These are phyloP conservation scores for Sepioteuthis lessoniana DNA, from an alignment of 2,888 invertebrate genomes.

Conservation along the genomic window DNA sequence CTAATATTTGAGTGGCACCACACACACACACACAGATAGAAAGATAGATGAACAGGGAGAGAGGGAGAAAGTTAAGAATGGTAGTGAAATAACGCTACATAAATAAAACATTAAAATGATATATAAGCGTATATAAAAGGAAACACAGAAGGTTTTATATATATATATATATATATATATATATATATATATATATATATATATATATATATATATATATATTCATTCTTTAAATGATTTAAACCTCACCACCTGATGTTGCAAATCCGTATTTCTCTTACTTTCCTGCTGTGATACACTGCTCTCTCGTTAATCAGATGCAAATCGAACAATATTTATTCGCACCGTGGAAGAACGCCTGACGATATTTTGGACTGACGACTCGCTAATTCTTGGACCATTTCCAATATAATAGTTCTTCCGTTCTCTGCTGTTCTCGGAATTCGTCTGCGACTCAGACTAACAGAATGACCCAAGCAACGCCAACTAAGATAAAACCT, in stretches of 20 bases:
- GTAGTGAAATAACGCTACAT: too few relatives aligned
- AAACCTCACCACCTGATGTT: background rate
- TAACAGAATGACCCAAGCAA: background rate
- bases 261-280: background rate
- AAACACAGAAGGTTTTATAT: too few relatives aligned
- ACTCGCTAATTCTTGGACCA: background rate
- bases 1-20: too few relatives aligned
- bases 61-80: too few relatives aligned
- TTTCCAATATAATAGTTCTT: background rate
- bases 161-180: too few relatives aligned
- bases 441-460: background rate
- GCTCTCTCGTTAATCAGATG: background rate
- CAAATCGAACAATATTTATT: conserved; percentile 21
- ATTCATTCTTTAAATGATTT: background rate
- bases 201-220: background rate
- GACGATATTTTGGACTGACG: background rate
- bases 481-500: background rate
- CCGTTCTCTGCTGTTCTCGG: background rate
- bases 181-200: too few relatives aligned
- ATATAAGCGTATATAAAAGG: too few relatives aligned
- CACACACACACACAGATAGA: too few relatives aligned
- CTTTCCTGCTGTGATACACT: background rate
- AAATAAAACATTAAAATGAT: too few relatives aligned
- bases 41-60: too few relatives aligned
- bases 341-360: conserved; percentile 15